Evolutionary conservation across 2,797 vertebrate species (phyloP).

Genomic region (Sebastes diploproa): DNA sequence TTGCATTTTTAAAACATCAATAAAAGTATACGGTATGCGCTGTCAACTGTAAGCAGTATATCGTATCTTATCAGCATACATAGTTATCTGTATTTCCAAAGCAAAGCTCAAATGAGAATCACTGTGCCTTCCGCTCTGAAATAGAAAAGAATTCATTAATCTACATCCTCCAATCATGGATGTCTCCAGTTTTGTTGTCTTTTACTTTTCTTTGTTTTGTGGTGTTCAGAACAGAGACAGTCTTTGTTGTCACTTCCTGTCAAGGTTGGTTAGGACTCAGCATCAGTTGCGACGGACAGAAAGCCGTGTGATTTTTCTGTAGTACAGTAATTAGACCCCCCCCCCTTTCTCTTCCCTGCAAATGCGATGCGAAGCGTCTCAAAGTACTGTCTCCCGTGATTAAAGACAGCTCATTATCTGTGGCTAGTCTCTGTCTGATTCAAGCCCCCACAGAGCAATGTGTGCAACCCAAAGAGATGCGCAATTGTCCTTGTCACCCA

Average conservation of each 20-base stretch:
- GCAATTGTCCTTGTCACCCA: constrained; percentile 55
- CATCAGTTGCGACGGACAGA: constrained; percentile 86
- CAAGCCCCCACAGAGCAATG: constrained; percentile 79
- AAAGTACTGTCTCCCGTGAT: constrained; percentile 94
- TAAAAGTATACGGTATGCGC: constrained; percentile 38
- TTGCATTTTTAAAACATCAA: constrained; percentile 62
- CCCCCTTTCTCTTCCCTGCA: constrained; percentile 87
- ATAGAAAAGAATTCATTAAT: constrained; percentile 48
- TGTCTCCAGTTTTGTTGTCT: constrained; percentile 57
- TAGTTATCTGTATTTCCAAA: constrained; percentile 29
- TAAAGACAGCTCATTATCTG: constrained; percentile 98
- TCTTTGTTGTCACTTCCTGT: constrained; percentile 95
- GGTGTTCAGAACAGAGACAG: constrained; percentile 84
- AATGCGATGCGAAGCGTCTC: constrained; percentile 95
- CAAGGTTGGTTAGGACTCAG: constrained; percentile 89
- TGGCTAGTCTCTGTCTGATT: constrained; percentile 93
- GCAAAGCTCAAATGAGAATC: constrained; percentile 9
- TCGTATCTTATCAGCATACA: constrained; percentile 19
- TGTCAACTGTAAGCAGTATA: constrained; percentile 42
- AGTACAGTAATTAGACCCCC: constrained; percentile 91
- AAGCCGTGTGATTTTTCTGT: constrained; percentile 80
- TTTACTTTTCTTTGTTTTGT: constrained; percentile 82
- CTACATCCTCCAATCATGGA: constrained; percentile 37
- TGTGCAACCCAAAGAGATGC: constrained; percentile 46
- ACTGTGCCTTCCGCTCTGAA: not conserved